phyloP scores from a whole-genome alignment of 2,888 invertebrate genomes.

The Hemaris fuciformis region DNA sequence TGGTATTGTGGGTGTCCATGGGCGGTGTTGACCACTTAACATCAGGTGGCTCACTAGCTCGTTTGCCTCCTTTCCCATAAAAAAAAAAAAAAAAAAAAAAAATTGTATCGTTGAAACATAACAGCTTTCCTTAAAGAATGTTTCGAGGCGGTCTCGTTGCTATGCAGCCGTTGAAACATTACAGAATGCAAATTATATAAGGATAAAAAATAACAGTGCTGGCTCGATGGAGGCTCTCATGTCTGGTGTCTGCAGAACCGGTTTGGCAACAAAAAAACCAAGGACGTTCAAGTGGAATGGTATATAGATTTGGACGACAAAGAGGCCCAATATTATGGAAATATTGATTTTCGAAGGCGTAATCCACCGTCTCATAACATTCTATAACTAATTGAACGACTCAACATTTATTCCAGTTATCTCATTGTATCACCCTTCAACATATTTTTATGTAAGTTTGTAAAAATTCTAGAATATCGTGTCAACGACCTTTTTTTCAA shows the following conservation, averaged over 20 bases:
- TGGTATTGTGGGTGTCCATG: too few species aligned
- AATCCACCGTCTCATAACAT: neutral
- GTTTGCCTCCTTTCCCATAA: too few species aligned
- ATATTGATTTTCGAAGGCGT: neutral
- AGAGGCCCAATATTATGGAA: neutral
- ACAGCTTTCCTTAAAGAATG: neutral
- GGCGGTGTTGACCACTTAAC: too few species aligned
- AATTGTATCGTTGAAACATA: neutral
- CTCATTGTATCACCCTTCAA: neutral
- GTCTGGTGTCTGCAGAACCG: neutral
- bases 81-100: too few species aligned
- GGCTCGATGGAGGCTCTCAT: neutral
- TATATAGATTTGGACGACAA: neutral
- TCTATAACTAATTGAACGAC: neutral
- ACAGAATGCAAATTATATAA: conserved; percentile 5
- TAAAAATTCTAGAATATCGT: neutral
- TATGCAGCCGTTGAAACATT: neutral
- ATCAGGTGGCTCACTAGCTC: too few species aligned
- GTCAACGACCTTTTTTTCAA: neutral
- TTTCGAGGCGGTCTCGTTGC: neutral
- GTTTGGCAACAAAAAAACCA: conserved; percentile 2
- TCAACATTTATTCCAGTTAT: neutral
- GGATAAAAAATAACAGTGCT: conserved; percentile 4
- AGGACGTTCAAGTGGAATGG: neutral
- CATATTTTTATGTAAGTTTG: neutral